phyloP scores from a whole-genome alignment of 1,140 invertebrate genomes.

The Dufourea novaeangliae region DNA sequence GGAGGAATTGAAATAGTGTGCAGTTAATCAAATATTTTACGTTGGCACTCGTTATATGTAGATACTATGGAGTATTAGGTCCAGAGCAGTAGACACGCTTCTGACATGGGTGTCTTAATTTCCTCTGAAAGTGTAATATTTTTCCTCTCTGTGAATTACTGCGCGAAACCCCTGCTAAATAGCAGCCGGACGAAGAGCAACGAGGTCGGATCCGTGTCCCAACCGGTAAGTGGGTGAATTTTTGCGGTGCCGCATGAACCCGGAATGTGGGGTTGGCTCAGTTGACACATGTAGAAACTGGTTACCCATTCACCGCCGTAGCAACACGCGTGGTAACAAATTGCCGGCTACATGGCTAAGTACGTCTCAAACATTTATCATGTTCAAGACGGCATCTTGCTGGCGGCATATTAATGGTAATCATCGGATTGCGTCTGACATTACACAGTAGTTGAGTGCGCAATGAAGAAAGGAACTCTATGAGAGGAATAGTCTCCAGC shows the following conservation, averaged over 20 bases:
- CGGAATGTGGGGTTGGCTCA: not conserved
- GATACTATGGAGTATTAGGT: no score
- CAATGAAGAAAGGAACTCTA: not conserved
- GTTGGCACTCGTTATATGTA: no score
- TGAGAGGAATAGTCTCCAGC: no score
- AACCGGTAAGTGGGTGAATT: not conserved
- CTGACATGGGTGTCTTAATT: no score
- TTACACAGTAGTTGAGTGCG: not conserved
- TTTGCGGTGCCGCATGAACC: slow-evolving; percentile 28
- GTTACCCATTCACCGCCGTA: slow-evolving; percentile 5
- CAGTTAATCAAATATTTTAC: no score
- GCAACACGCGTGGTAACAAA: slow-evolving; percentile 65
- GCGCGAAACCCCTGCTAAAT: not conserved
- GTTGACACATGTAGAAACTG: not conserved
- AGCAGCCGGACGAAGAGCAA: not conserved
- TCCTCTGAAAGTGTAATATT: no score
- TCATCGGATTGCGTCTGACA: slow-evolving; percentile 51
- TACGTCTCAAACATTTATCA: slow-evolving; percentile 69
- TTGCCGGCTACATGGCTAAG: slow-evolving; percentile 71
- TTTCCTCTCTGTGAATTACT: no score
- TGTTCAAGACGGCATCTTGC: slow-evolving; percentile 44
- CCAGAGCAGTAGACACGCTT: no score
- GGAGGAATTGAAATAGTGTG: no score
- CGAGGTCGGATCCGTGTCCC: not conserved
- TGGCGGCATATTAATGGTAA: slow-evolving; percentile 59